Base-by-base conservation (phyloP, 2,888 invertebrate genomes). In the Rhogogaster chlorosoma region DNA sequence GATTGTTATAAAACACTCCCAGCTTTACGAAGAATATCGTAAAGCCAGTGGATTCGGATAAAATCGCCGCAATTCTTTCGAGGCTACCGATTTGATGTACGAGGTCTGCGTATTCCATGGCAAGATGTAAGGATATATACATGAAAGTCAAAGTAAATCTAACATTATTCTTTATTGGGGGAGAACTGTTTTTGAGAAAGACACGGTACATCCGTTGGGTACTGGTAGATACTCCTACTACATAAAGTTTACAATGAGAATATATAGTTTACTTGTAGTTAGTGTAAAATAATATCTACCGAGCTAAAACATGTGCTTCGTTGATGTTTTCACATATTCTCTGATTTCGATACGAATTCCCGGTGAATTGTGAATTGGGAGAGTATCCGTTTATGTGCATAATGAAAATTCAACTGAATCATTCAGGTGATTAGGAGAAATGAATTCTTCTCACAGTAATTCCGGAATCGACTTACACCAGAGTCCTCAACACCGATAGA, bases 21-120 rank as follows among this genome's bases (percentile, higher is more conserved):
- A 92, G 89, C 57, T 91, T 87, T 3, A 89, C 85, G 15, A 91
- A 85, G 22, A 91, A 90, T 67, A 90, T 88, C 0, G 91, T 88
- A 64, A 90, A 91, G 2, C 87, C 89, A 86, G 90, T 88, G 84
- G 91, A 90, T 64, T 91, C 90, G 1, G 90, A 89, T 32, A 92
- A 87, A 83, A 91, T 92, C 87, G 90, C 88, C 0, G 92, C 86
- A 5, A 91, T 89, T 64, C 89, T 90, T 73, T 92, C 90, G 42
- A 42, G 42, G 12, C 12, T 42, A 12, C 42, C 42, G 10, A 42
- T 42, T 42, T 42, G 42, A 2, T n/a, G 53, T 9, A 53, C n/a
- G 7, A 53, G n/a, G n/a, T 53, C 53, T 53, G 53, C 53, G n/a
- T 53, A 53, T n/a, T n/a, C 18, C 53, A 53, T 53, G 53, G 1